Evolutionary conservation across 2,888 invertebrate species (phyloP), one percentile per base, ranked within the genome.

Genomic region (Phortica okadai): DNA sequence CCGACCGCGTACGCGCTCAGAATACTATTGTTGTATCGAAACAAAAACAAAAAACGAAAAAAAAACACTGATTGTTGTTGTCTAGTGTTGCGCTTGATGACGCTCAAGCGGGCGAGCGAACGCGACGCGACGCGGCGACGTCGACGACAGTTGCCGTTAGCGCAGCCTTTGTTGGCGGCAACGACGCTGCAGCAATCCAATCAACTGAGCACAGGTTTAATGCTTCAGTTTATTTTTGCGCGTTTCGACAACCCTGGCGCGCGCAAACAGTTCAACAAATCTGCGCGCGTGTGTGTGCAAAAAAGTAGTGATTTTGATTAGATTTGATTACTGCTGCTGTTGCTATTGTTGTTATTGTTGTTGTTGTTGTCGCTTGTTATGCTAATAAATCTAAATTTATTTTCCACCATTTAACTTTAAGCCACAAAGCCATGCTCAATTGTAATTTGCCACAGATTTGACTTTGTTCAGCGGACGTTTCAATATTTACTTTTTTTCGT

Each of bases 341-440:
- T 77, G 58, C 25, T 73, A 25, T 14, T 81, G 54, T 59, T 77
- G 73, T 74, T 76, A 66, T 73, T 76, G 81, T 77, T 82, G 81
- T 78, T 80, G 50, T 50, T 50, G 6, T 14, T 8, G 50, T 50
- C 50, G 50, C 50, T 50, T 79, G 77, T 80, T 84, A 77, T 74
- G 81, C 78, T 82, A 82, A 80, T 85, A 81, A 83, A 85, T 85
- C 81, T 79, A 77, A 81, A 84, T 85, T 83, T 81, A 82, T 83
- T 83, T 80, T 74, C 76, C 67, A 67, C 42, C 41, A 41, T 67
- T 67, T 67, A 67, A 67, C 44, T 67, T 67, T n/a, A 42, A 44
- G 41, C 59, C 50, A 16, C 67, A 44, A 67, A 67, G 67, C 67
- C 67, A 67, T 67, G 59, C 45, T 16, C 42, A n/a, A 58, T 41